These are phyloP conservation scores for Cenopis cana DNA, from an alignment of 2,888 invertebrate genomes.

Conservation along the genomic window DNA sequence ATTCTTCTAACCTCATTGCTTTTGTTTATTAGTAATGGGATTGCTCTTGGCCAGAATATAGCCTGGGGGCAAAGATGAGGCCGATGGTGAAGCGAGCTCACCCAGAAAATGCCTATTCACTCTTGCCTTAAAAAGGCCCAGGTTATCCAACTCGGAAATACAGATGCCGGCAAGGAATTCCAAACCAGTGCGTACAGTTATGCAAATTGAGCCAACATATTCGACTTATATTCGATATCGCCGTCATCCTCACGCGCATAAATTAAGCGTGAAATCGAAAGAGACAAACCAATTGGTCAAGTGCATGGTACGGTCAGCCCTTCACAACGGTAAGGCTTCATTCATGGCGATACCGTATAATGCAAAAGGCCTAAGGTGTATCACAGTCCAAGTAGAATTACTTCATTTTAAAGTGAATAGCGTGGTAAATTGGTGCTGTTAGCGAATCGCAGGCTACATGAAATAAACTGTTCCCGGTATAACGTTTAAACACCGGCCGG, in stretches of 20 bases:
- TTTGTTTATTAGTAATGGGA: no score
- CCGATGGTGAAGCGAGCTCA: no score
- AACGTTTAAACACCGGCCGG: conserved; percentile 37
- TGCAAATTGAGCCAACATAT: not conserved
- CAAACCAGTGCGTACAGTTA: no score
- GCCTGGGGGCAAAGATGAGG: no score
- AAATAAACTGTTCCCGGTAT: conserved; percentile 40
- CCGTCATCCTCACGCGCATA: conserved; percentile 12
- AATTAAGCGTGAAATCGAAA: conserved; percentile 7
- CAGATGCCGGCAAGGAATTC: no score
- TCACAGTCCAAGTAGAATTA: not conserved
- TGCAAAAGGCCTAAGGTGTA: not conserved
- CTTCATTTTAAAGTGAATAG: not conserved
- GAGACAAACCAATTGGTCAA: conserved; percentile 12
- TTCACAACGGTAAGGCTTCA: conserved; percentile 62
- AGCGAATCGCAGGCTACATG: conserved; percentile 46
- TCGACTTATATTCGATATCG: not conserved
- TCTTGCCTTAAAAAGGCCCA: no score
- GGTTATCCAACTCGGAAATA: no score
- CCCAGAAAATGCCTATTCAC: no score
- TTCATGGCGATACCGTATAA: conserved; percentile 51
- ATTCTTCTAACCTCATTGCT: not conserved
- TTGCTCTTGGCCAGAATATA: no score
- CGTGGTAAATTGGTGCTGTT: conserved; percentile 63
- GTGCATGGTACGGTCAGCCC: conserved; percentile 50